Evolutionary conservation across 2,888 invertebrate species (phyloP).

Genomic region (Eucriotettix oculatus): DNA sequence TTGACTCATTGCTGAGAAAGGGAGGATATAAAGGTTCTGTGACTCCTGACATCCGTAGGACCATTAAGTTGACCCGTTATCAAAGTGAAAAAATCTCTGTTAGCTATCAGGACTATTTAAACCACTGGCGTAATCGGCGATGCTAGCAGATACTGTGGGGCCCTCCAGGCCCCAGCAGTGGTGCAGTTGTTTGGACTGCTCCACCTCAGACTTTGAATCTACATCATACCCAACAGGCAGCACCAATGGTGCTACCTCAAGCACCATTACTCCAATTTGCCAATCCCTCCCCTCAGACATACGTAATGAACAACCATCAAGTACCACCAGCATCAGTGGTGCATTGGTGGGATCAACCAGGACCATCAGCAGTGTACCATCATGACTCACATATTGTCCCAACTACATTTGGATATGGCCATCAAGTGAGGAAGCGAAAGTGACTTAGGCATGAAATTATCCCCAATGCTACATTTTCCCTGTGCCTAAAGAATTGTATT

Average conservation of each 20-base stretch:
- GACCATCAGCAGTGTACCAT: constrained; percentile 8
- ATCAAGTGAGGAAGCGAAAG: constrained; percentile 10
- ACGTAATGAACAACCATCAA: constrained; percentile 1
- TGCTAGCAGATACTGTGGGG: constrained; percentile 57
- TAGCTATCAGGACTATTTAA: constrained; percentile 68
- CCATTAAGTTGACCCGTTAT: constrained; percentile 88
- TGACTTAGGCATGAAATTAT: not conserved
- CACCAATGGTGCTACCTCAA: constrained; percentile 3
- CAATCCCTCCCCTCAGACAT: constrained; percentile 5
- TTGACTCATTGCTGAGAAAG: constrained; percentile 91
- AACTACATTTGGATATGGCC: constrained; percentile 3
- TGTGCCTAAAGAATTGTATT: no score
- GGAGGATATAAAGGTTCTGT: constrained; percentile 89
- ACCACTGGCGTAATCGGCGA: constrained; percentile 40
- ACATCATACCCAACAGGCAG: constrained; percentile 6
- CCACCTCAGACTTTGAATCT: constrained; percentile 7
- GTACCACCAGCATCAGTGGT: constrained; percentile 6
- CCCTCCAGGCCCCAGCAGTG: constrained; percentile 23
- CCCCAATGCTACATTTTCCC: no score
- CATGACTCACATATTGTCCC: constrained; percentile 3
- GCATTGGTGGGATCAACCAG: constrained; percentile 10
- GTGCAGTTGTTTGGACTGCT: constrained; percentile 9
- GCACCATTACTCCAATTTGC: constrained; percentile 3
- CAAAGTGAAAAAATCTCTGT: constrained; percentile 91
- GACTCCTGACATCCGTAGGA: constrained; percentile 71